phyloP scores from a whole-genome alignment of 1,140 invertebrate species.

The Neodiprion fabricii region DNA sequence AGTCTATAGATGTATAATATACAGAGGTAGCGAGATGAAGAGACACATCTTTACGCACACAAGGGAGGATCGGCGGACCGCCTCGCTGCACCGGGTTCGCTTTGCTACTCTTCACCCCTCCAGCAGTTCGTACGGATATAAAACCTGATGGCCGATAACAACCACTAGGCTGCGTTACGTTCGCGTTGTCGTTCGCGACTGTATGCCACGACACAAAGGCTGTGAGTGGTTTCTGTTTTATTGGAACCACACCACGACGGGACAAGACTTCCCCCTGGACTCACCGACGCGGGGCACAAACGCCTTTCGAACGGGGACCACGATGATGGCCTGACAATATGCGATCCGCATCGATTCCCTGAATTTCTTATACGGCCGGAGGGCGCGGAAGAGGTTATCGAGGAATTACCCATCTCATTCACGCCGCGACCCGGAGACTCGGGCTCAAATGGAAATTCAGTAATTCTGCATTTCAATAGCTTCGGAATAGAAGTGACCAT shows the following conservation, averaged over 20 bases:
- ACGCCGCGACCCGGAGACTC: constrained; percentile 24
- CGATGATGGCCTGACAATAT: constrained; percentile 51
- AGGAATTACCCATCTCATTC: constrained; percentile 42
- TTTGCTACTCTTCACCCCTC: constrained; percentile 16
- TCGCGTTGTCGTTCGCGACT: constrained; percentile 36
- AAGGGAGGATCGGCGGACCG: neutral
- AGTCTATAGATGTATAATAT: neutral
- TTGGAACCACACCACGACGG: constrained; percentile 50
- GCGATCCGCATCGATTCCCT: constrained; percentile 41
- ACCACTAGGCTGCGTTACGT: constrained; percentile 49
- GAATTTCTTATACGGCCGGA: constrained; percentile 39
- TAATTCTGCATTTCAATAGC: no score
- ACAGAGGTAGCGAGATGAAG: neutral
- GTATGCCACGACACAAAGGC: constrained; percentile 59
- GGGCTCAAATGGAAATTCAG: constrained; percentile 18
- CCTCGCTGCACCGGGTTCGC: constrained; percentile 8
- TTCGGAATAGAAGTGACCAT: no score
- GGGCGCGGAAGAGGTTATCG: neutral
- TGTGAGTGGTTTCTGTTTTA: constrained; percentile 62
- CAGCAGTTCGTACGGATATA: constrained; percentile 53
- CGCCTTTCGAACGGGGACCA: constrained; percentile 21
- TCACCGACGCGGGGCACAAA: no score
- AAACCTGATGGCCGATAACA: constrained; percentile 65
- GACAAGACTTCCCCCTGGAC: no score
- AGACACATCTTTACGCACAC: neutral